Evolutionary conservation across 1,140 invertebrate species (phyloP).

Genomic region (Melitaea cinxia): DNA sequence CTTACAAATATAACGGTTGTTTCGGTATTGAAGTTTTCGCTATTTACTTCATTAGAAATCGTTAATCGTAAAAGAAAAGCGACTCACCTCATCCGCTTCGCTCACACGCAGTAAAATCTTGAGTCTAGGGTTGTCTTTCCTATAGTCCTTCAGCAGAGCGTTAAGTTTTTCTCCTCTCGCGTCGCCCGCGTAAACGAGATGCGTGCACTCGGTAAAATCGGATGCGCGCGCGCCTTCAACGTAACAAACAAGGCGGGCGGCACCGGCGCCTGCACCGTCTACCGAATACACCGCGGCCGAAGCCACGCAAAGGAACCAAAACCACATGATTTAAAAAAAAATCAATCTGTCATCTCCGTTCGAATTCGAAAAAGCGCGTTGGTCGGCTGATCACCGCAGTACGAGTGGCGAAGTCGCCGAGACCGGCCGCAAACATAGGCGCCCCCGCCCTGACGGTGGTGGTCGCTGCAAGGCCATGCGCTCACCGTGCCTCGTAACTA

Average conservation of each 20-base stretch:
- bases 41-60: too few relatives aligned
- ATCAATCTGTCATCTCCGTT: conserved; percentile 61
- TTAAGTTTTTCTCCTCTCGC: conserved; percentile 76
- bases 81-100: conserved; percentile 71
- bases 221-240: conserved; percentile 59
- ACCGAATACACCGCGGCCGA: conserved; percentile 52
- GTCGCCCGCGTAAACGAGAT: conserved; percentile 75
- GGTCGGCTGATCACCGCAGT: conserved; percentile 60
- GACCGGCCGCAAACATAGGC: conserved; percentile 60
- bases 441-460: conserved; percentile 66
- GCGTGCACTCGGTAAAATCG: conserved; percentile 74
- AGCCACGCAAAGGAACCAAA: conserved; percentile 59
- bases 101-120: conserved; percentile 74
- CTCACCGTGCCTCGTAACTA: conserved; percentile 50
- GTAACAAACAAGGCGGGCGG: conserved; percentile 77
- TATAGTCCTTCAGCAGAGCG: conserved; percentile 67
- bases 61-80: too few relatives aligned
- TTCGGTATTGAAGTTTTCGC: too few relatives aligned
- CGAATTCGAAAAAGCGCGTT: conserved; percentile 64
- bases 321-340: conserved; percentile 61
- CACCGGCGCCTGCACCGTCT: conserved; percentile 68
- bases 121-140: conserved; percentile 72
- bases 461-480: conserved; percentile 59
- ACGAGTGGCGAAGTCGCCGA: conserved; percentile 58
- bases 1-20: too few relatives aligned